Percentiles rank a stretch among this genome's conserved stretches.
Conservation (phyloP, 1,140 invertebrate genomes). For the Chironomus tepperi region DNA sequence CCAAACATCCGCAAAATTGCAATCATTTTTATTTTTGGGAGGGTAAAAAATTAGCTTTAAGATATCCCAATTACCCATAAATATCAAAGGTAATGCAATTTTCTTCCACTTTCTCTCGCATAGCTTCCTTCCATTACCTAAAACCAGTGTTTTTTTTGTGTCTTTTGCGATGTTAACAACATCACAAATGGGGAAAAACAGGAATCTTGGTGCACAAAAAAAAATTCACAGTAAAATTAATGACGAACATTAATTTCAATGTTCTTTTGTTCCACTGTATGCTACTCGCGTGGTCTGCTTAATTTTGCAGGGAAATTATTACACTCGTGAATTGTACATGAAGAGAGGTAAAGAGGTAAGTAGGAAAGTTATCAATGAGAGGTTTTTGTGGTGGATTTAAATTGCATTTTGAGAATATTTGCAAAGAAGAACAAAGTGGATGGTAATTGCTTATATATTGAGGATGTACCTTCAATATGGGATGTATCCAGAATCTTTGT, state of each 20-base stretch:
- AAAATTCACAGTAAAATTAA: neutral
- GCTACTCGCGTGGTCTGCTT: slow-evolving; percentile 4
- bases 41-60: neutral
- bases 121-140: no score
- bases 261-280: neutral
- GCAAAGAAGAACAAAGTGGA: no score
- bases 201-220: no score
- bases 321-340: neutral
- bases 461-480: no score
- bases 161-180: neutral
- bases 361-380: neutral
- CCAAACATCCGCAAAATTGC: neutral
- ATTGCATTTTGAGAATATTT: no score
- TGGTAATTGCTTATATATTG: no score
- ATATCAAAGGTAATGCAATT: neutral
- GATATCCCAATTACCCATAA: neutral
- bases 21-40: neutral
- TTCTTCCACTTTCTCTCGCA: neutral
- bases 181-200: neutral
- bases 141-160: no score
- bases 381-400: no score
- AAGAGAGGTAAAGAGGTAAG: neutral
- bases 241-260: neutral
- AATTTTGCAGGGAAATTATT: neutral
- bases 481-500: no score